Percentiles rank a stretch among this genome's conserved stretches.
Conservation (phyloP, 1,140 invertebrate genomes). For the Thaumetopoea pityocampa region DNA sequence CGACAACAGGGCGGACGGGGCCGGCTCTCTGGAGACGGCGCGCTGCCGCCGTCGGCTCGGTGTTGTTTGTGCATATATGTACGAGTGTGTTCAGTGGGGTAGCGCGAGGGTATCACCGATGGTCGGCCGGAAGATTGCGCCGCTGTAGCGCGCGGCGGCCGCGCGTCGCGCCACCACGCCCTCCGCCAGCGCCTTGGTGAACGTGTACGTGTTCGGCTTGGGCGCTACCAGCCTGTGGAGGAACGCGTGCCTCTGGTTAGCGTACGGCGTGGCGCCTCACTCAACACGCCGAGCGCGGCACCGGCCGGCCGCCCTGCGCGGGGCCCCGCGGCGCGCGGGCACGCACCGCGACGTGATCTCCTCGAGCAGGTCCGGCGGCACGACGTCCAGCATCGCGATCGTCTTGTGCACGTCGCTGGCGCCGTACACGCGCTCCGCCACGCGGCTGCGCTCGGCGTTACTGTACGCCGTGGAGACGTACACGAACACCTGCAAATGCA, state of each 20-base stretch:
- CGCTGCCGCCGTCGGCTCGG: too few species aligned
- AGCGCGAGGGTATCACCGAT: constrained; percentile 78
- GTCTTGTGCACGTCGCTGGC: neutral
- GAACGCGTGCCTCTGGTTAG: neutral
- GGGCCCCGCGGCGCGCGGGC: neutral
- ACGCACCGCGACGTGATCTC: constrained; percentile 62
- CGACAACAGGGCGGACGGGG: too few species aligned
- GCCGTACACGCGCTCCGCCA: constrained; percentile 83
- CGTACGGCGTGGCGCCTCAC: too few species aligned
- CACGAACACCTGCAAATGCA: constrained; percentile 79
- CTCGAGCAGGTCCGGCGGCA: constrained; percentile 79
- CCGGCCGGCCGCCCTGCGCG: too few species aligned
- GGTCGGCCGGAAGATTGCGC: constrained; percentile 87
- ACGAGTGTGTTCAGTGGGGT: constrained; percentile 1
- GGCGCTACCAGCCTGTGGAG: neutral
- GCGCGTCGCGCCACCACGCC: constrained; percentile 67
- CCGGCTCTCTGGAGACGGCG: too few species aligned
- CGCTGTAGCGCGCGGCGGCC: constrained; percentile 77
- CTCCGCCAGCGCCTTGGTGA: constrained; percentile 84
- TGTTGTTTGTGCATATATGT: too few species aligned
- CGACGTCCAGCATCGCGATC: constrained; percentile 18
- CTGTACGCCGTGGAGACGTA: constrained; percentile 94
- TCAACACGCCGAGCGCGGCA: too few species aligned
- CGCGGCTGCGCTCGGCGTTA: constrained; percentile 85
- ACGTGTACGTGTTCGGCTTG: constrained; percentile 84